Evolutionary conservation across 1,140 invertebrate species (phyloP).

Genomic region (Lysiphlebus fabarum): DNA sequence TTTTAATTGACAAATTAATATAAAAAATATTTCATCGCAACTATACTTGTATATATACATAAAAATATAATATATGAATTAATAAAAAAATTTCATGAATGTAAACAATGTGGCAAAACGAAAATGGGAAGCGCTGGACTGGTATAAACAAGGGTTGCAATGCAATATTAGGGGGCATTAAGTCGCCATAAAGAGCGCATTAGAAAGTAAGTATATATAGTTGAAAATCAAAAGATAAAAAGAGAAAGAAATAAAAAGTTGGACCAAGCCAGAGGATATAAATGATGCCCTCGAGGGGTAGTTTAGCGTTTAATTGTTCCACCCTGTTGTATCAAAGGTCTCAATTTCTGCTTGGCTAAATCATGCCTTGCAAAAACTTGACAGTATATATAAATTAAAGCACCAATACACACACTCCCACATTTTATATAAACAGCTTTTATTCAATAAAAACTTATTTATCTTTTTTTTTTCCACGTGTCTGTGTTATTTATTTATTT

Average conservation of each 20-base stretch:
- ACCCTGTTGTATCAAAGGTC: constrained; percentile 53
- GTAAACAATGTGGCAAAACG: constrained; percentile 21
- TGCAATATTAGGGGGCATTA: constrained; percentile 56
- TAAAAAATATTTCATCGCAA: too few species aligned
- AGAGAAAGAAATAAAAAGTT: too few species aligned
- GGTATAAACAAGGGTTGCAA: constrained; percentile 54
- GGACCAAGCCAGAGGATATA: constrained; percentile 33
- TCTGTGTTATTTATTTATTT: too few species aligned
- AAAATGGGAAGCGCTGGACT: constrained; percentile 53
- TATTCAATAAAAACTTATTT: too few species aligned
- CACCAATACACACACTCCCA: not conserved
- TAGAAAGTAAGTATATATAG: too few species aligned
- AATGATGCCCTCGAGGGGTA: constrained; percentile 52
- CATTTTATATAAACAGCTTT: not conserved
- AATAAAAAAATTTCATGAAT: constrained; percentile 7
- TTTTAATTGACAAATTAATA: too few species aligned
- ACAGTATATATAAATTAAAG: not conserved
- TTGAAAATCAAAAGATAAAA: too few species aligned
- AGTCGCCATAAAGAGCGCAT: constrained; percentile 56
- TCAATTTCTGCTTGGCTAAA: constrained; percentile 47
- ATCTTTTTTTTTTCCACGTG: too few species aligned
- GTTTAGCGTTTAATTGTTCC: constrained; percentile 57
- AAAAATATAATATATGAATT: too few species aligned
- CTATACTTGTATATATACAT: too few species aligned
- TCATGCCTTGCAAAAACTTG: constrained; percentile 21